These are phyloP conservation scores for Tenualosa ilisha DNA, from an alignment of 2,797 vertebrate genomes.

Conservation along the genomic window DNA sequence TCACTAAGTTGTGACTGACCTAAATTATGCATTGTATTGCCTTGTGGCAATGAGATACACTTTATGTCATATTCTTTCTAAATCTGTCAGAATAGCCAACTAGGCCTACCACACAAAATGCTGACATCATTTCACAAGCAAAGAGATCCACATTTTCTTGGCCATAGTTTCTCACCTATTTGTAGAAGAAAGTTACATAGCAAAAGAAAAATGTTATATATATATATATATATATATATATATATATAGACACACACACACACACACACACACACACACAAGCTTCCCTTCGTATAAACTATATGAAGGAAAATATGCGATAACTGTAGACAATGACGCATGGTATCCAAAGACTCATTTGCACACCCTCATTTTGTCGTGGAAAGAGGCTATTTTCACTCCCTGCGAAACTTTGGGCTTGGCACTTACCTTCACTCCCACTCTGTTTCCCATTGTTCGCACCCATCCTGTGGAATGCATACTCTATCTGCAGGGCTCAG, in stretches of 20 bases:
- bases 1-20: background rate
- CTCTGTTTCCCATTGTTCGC: conserved; percentile 88
- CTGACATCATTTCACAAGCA: background rate
- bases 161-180: background rate
- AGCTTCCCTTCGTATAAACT: background rate
- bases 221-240: no score
- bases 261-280: no score
- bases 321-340: background rate
- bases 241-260: no score
- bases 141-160: background rate
- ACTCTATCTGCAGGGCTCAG: conserved; percentile 63
- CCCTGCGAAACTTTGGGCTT: conserved; percentile 31
- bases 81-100: background rate
- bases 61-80: background rate
- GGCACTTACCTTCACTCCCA: conserved; percentile 86
- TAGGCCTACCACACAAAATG: background rate
- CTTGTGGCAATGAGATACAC: background rate
- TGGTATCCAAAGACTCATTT: background rate
- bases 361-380: background rate
- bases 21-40: background rate
- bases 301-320: background rate
- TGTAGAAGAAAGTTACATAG: background rate
- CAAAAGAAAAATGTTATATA: no score
- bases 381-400: conserved; percentile 28
- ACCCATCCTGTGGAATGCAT: conserved; percentile 85